These are phyloP conservation scores for Trissonchulus latispiculum DNA, from an alignment of 2,888 invertebrate species.

Conservation along the genomic window DNA sequence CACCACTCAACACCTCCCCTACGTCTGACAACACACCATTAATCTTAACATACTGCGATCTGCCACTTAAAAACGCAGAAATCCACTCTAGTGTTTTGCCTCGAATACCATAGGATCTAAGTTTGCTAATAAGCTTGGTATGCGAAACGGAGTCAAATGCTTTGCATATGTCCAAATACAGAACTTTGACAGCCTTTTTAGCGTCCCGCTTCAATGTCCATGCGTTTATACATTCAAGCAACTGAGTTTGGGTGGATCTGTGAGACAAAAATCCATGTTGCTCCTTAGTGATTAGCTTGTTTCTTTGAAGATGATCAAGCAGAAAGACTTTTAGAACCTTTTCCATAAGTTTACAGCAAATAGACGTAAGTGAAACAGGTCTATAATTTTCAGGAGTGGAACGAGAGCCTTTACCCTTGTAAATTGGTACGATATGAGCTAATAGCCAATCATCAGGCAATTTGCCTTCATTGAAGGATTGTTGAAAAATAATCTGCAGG, in stretches of 20 bases:
- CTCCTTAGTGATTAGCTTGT: background rate
- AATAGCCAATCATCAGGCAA: background rate
- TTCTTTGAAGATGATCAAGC: background rate
- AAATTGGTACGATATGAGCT: background rate
- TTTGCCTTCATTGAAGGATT: background rate
- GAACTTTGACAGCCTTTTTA: background rate
- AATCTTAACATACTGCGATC: background rate
- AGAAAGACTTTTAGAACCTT: background rate
- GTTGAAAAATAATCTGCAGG: background rate
- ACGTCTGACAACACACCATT: background rate
- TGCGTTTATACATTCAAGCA: conserved; percentile 6
- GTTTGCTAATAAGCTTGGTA: background rate
- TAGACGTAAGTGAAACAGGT: background rate
- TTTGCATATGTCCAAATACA: conserved; percentile 7
- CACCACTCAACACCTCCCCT: background rate
- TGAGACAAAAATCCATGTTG: conserved; percentile 5
- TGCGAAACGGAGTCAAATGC: conserved; percentile 4
- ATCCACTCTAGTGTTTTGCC: background rate
- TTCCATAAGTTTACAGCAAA: conserved; percentile 17
- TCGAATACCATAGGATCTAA: background rate
- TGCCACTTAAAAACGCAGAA: background rate
- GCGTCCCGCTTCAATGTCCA: background rate
- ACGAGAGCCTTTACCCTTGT: conserved; percentile 2
- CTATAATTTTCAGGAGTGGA: background rate
- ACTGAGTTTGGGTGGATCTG: conserved; percentile 8